phyloP scores from a whole-genome alignment of 1,140 invertebrate species.

The Lucilia sericata region DNA sequence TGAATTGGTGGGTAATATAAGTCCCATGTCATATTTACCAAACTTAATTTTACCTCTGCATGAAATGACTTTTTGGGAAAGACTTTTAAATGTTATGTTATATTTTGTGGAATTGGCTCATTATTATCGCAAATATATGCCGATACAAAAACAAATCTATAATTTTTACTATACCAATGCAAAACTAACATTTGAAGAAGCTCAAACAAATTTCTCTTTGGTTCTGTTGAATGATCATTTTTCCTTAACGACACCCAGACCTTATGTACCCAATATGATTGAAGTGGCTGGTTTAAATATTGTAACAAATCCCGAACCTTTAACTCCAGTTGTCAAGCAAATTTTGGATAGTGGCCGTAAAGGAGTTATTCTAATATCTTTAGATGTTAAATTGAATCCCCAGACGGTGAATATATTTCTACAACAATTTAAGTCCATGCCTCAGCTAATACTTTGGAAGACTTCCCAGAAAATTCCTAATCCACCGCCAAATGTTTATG shows the following conservation, averaged over 20 bases:
- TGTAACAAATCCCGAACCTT: conserved; percentile 71
- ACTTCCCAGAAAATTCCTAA: conserved; percentile 74
- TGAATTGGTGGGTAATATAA: conserved; percentile 60
- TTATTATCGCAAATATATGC: not conserved
- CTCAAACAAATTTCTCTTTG: conserved; percentile 73
- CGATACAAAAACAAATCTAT: conserved; percentile 16
- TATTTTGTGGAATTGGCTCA: not conserved
- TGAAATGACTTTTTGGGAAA: conserved; percentile 30
- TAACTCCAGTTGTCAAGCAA: conserved; percentile 71
- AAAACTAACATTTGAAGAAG: conserved; percentile 72
- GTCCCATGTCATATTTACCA: conserved; percentile 64
- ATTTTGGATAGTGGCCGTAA: conserved; percentile 73
- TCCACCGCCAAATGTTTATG: conserved; percentile 75
- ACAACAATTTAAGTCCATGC: conserved; percentile 73
- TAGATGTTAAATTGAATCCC: conserved; percentile 80
- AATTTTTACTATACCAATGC: conserved; percentile 61
- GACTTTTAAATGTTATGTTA: not conserved
- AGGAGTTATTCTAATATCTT: conserved; percentile 81
- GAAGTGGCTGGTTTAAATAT: conserved; percentile 83
- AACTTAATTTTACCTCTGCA: conserved; percentile 55
- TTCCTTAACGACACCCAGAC: conserved; percentile 75
- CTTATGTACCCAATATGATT: conserved; percentile 79
- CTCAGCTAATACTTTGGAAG: conserved; percentile 79
- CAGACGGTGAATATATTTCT: conserved; percentile 77
- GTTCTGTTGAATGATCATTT: conserved; percentile 80